Base-by-base conservation (phyloP, 30 jellyfish, hydroid and myxozoan species). In the Aurelia aurita complex sp. Pacific region DNA sequence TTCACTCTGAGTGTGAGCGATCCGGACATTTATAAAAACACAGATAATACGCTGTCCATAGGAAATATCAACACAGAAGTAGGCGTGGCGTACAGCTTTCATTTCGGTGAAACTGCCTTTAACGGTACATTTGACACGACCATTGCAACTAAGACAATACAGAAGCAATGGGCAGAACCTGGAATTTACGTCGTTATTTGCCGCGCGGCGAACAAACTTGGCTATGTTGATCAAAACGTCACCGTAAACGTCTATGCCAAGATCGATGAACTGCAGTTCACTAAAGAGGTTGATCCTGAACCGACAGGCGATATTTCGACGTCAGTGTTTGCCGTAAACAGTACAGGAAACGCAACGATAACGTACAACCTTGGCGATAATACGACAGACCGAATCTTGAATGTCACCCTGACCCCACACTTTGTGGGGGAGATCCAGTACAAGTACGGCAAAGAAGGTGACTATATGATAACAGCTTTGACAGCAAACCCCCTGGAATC, bases 151-250 rank as follows among this genome's bases (percentile, higher is more conserved):
- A 86, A 86, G 52, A 52, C 79, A 13, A 40, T 17, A 70, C 61
- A 4, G 59, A 77, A 76, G 54, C 73, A 38, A 57, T 86, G 35
- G 64, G 77, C 69, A 33, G 55, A 53, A 9, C 85, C 82, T 10
- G 96, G 96, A 8, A 76, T 70, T 12, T 86, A 76, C 89, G 61
- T 23, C 80, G 96, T 86, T 14, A 54, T 35, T 16, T 73, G 87
- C 85, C 87, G 83, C 67, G 96, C 90, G 70, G 67, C 46, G 23
- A 86, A 86, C 66, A 29, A 61, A 53, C 70, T 76, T 23, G 71
- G 80, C 64, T 38, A 54, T 51, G 85, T 77, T 16, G 88, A 57
- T 5, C 67, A 57, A 33, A 73, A 75, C 57, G 42, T 77, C 29
- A 86, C 85, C 64, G 80, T 86, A 17, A 5, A 71, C 80, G 65